Percentiles rank a stretch among this genome's conserved stretches.
phyloP scores from a whole-genome alignment of 2,888 invertebrate species.

The Eupeodes luniger region DNA sequence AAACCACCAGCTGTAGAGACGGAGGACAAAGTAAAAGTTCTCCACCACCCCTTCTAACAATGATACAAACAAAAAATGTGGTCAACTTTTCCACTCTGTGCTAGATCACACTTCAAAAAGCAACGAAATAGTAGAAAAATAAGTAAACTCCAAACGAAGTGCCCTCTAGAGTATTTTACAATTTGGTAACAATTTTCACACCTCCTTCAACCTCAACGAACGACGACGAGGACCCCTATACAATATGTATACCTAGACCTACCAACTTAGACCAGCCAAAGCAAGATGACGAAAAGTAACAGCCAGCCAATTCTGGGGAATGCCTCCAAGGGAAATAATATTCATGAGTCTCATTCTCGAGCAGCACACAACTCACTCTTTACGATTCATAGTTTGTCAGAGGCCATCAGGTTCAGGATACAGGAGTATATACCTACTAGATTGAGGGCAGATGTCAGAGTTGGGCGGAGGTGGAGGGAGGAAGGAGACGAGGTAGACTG shows the following conservation, averaged over 20 bases:
- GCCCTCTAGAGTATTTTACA: constrained; percentile 75
- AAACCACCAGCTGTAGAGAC: constrained; percentile 40
- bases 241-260: neutral
- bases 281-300: constrained; percentile 73
- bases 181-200: constrained; percentile 75
- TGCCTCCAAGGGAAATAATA: constrained; percentile 76
- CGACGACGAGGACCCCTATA: no score
- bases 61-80: constrained; percentile 77
- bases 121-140: constrained; percentile 22
- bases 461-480: neutral
- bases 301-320: constrained; percentile 73
- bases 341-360: constrained; percentile 64
- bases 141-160: constrained; percentile 66
- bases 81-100: constrained; percentile 73
- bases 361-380: constrained; percentile 63
- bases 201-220: constrained; percentile 1
- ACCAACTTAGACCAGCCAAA: constrained; percentile 29
- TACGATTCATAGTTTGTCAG: constrained; percentile 69
- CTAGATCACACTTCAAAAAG: constrained; percentile 39
- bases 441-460: constrained; percentile 47
- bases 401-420: neutral
- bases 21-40: constrained; percentile 10
- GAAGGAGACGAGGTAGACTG: neutral
- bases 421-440: constrained; percentile 13
- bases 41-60: constrained; percentile 23